Percentiles rank a stretch among this genome's conserved stretches.
Evolutionary conservation across 2,888 invertebrate genomes (phyloP).

Genomic region (Spisula solida): DNA sequence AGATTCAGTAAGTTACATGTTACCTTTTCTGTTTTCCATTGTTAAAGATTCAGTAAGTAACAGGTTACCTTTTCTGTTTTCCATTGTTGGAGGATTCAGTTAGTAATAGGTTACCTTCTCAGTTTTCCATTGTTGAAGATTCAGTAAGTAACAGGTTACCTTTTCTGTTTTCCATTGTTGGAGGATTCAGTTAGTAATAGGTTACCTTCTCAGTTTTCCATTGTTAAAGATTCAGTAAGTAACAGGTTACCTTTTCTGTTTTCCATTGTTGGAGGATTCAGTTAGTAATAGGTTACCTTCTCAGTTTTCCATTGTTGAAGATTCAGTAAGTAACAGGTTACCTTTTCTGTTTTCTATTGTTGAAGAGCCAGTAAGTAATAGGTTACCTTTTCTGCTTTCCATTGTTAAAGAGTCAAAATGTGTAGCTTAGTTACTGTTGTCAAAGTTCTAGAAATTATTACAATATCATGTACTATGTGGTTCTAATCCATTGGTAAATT

Average conservation of each 20-base stretch:
- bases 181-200: no score
- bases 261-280: no score
- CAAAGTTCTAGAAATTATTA: no score
- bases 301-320: slow-evolving; percentile 7
- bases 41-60: no score
- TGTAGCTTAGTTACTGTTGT: no score
- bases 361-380: no score
- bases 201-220: background rate
- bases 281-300: background rate
- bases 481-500: no score
- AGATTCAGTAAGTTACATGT: background rate
- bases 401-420: no score
- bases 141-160: background rate
- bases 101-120: background rate
- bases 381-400: no score
- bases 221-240: slow-evolving; percentile 22
- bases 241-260: background rate
- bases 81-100: no score
- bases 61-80: background rate
- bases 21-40: slow-evolving; percentile 1
- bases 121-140: slow-evolving; percentile 15
- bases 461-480: no score
- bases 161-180: slow-evolving; percentile 8
- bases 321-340: background rate
- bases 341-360: slow-evolving; percentile 3